These are phyloP conservation scores for Sthenelais limicola DNA, from an alignment of 2,888 invertebrate species.

Conservation along the genomic window DNA sequence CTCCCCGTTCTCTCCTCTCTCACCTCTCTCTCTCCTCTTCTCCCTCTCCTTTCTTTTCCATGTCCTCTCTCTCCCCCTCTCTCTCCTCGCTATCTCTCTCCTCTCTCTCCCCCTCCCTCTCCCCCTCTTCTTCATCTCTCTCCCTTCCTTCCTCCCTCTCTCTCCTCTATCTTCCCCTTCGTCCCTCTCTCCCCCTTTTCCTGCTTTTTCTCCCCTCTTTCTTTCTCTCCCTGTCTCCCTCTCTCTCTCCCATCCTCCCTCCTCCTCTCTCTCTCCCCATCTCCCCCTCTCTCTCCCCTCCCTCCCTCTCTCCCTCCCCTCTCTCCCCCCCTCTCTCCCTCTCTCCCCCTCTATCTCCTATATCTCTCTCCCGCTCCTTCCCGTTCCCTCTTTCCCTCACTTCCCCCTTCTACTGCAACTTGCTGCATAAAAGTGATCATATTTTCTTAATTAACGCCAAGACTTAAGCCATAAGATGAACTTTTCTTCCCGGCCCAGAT, in stretches of 20 bases:
- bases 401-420: background rate
- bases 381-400: background rate
- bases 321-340: background rate
- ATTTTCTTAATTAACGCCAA: too few relatives aligned
- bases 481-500: too few relatives aligned
- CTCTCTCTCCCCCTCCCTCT: background rate
- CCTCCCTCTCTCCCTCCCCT: background rate
- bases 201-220: background rate
- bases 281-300: too few relatives aligned
- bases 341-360: background rate
- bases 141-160: background rate
- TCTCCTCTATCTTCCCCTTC: background rate
- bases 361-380: background rate
- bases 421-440: too few relatives aligned
- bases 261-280: conserved; percentile 1
- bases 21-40: background rate
- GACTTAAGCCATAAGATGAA: too few relatives aligned
- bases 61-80: background rate
- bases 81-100: background rate
- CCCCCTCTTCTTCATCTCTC: background rate
- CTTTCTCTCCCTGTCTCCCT: conserved; percentile 2
- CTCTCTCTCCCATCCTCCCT: conserved; percentile 5
- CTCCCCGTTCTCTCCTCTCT: background rate
- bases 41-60: background rate
- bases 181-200: background rate